Evolutionary conservation across 1,140 invertebrate genomes (phyloP), one percentile per base, ranked within the genome.

Genomic region (Bicyclus anynana): DNA sequence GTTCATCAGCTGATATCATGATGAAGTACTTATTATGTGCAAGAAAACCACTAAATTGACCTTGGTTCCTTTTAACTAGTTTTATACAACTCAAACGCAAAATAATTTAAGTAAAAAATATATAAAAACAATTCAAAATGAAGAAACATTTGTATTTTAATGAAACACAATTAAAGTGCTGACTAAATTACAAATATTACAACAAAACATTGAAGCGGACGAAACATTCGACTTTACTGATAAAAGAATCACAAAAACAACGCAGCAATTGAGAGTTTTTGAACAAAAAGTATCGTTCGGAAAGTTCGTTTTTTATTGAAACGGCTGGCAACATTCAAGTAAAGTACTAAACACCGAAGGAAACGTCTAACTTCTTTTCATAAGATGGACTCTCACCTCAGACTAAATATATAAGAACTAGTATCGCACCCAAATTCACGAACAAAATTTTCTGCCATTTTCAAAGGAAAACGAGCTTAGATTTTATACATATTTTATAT

Each of bases 171-270:
- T 2, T 2, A 40, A 40, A 40, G 6, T 17, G 13, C 17, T 6
- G 13, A 17, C 9, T 4, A 17, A 40, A 40, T 10, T 16, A 16
- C 4, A 14, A 40, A 12, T 40, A 14, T 16, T 14, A 16, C 13
- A 40, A 40, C 2, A 23, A 40, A 40, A 40, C 16, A 9, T 27
- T 27, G 4, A 27, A 27, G 16, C 38, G 27, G 38, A 53, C 52
- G 46, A 53, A 53, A 53, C 37, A 62, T 48, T 51, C 48, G 37
- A 16, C 37, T 58, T 38, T 20, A 52, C 53, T 47, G 50, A 62
- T 62, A 62, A 62, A 62, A 62, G 54, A 62, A 52, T 53, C 50
- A 57, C 54, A 53, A 62, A 53, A 62, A 58, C 50, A 38, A 35
- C 26, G 42, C 35, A 50, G 53, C 60, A 48, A 46, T 57, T 42